Base-by-base conservation (phyloP, 2,888 invertebrate genomes). In the Drosophila bunnanda region DNA sequence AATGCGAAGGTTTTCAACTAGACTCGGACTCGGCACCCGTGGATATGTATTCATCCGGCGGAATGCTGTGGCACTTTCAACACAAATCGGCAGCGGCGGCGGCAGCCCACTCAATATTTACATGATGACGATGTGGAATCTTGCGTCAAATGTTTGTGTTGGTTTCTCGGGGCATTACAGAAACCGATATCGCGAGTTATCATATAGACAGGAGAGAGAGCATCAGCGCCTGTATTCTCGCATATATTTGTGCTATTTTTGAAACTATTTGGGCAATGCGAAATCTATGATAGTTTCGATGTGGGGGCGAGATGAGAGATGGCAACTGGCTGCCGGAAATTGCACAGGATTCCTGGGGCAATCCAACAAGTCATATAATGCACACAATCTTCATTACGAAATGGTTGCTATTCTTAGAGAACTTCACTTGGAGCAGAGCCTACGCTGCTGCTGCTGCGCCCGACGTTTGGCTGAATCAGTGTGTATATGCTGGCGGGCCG, bases 191-290 rank as follows among this genome's bases (percentile, higher is more conserved):
- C 44, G 64, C 72, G 28, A 56, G 15, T 72, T 44, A 64, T 71
- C 38, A 54, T 66, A 44, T 39, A 48, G 25, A 50, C 39, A 34
- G 32, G 30, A 28, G n/a, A 36, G 57, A 54, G 60, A 39, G 62
- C 64, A 25, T 65, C 74, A 71, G 30, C 48, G 30, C 30, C 46
- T 32, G 9, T 32, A 9, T 62, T 77, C 52, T 62, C 76, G 77
- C 78, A 77, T 80, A 77, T 82, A 77, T 76, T 73, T 84, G 78
- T 60, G 77, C 82, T 87, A 83, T 83, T 83, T 79, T 64, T 88
- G 78, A 82, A 83, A 83, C 79, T 77, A 83, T 86, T 82, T 79
- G 34, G 57, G 80, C 65, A 65, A 69, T 62, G 62, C 68, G 67
- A 74, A 73, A 55, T 69, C 46, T 59, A 70, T 56, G 17, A 54